Evolutionary conservation across 2,113 vertebrate species (phyloP).

Genomic region (Myanophis thanlyinensis): DNA sequence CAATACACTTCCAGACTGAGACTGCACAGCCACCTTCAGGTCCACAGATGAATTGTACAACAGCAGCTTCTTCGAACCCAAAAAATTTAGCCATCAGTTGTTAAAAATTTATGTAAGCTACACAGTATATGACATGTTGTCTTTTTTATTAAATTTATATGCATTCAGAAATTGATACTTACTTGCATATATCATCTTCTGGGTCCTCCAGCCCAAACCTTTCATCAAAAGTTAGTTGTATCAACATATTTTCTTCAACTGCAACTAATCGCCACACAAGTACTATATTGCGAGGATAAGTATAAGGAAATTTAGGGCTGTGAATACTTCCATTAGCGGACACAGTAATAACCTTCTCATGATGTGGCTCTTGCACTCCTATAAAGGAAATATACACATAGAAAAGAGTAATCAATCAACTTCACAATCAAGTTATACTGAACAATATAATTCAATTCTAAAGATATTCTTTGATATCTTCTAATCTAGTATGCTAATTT

Average conservation of each 20-base stretch:
- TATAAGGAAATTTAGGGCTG: constrained; percentile 90
- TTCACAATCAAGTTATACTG: neutral
- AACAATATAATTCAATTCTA: neutral
- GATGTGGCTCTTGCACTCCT: constrained; percentile 93
- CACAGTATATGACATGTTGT: neutral
- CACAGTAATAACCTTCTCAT: constrained; percentile 91
- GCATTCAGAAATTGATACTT: constrained; percentile 63
- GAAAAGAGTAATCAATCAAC: neutral
- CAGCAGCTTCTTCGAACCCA: neutral
- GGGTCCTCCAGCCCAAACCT: constrained; percentile 96
- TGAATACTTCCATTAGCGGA: constrained; percentile 89
- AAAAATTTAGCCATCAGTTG: neutral
- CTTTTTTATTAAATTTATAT: neutral
- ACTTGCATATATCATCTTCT: constrained; percentile 98
- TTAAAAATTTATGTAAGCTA: neutral
- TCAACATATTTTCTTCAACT: constrained; percentile 80
- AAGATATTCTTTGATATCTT: neutral
- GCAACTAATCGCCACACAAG: constrained; percentile 91
- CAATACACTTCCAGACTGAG: neutral
- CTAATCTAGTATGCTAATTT: neutral
- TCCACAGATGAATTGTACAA: neutral
- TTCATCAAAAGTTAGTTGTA: constrained; percentile 93
- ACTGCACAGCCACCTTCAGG: neutral
- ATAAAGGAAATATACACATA: constrained; percentile 52
- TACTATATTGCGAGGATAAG: constrained; percentile 87